phyloP scores from a whole-genome alignment of 92 coral and sea anemone species.

The Desmophyllum pertusum region DNA sequence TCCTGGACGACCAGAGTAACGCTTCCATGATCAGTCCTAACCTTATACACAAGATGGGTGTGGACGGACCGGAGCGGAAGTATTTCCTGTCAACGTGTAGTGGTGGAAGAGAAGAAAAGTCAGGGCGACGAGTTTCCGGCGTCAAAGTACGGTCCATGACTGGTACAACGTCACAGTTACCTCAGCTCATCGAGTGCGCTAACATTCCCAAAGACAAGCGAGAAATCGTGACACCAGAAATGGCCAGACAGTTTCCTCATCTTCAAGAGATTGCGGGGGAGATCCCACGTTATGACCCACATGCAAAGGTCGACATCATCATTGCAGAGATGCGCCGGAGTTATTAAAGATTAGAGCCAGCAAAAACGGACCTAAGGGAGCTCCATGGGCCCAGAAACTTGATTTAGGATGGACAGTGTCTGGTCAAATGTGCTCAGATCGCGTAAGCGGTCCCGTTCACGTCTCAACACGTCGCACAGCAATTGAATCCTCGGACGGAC shows the following conservation, averaged over 20 bases:
- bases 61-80: neutral
- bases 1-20: conserved; percentile 64
- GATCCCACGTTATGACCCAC: conserved; percentile 50
- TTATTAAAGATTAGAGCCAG: conserved; percentile 60
- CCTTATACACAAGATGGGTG: neutral
- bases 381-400: conserved; percentile 45
- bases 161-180: neutral
- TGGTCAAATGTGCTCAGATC: conserved; percentile 58
- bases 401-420: conserved; percentile 55
- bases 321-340: conserved; percentile 68
- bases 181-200: too few species aligned
- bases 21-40: conserved; percentile 38
- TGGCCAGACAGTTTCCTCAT: conserved; percentile 56
- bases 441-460: too few species aligned
- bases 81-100: neutral
- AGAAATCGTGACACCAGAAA: too few species aligned
- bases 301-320: conserved; percentile 46
- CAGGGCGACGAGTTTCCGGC: conserved; percentile 5
- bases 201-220: too few species aligned
- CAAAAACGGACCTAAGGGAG: conserved; percentile 47
- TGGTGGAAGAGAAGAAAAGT: conserved; percentile 28
- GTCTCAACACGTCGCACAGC: too few species aligned
- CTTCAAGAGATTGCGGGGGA: conserved; percentile 46
- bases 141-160: neutral
- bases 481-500: too few species aligned